phyloP scores from a whole-genome alignment of 2,113 vertebrate species.

The Oncorhynchus mykiss region DNA sequence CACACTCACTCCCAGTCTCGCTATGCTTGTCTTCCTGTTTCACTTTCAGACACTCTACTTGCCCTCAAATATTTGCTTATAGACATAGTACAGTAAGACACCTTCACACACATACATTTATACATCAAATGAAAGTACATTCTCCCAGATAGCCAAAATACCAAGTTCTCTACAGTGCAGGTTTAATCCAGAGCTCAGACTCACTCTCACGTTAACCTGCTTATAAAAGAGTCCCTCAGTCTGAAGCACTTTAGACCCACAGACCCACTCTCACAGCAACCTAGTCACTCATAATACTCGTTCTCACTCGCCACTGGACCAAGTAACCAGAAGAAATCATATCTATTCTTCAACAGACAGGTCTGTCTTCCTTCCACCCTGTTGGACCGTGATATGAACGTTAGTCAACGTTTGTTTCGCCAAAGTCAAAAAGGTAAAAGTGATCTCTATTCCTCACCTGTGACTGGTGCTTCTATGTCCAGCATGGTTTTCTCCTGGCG shows the following conservation, averaged over 20 bases:
- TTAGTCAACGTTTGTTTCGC: not conserved
- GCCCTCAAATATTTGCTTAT: not conserved
- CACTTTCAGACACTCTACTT: not conserved
- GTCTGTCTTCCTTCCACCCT: not conserved
- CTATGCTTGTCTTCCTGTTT: conserved; percentile 7
- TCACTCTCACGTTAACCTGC: not conserved
- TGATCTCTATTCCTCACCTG: conserved; percentile 61
- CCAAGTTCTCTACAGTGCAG: not conserved
- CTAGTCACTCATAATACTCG: not conserved
- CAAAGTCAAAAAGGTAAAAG: not conserved
- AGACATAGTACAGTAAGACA: not conserved
- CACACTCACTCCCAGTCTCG: conserved; percentile 15
- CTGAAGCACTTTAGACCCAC: not conserved
- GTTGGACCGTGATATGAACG: not conserved
- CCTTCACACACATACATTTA: not conserved
- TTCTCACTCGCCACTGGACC: not conserved
- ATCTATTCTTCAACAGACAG: not conserved
- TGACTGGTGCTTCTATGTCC: conserved; percentile 82
- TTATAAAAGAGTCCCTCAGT: not conserved
- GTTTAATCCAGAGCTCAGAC: not conserved
- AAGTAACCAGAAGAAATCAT: not conserved
- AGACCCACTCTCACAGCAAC: not conserved
- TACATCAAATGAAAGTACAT: not conserved
- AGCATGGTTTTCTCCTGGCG: conserved; percentile 82
- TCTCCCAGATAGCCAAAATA: not conserved